These are phyloP conservation scores for Nemurella pictetii DNA, from an alignment of 2,888 invertebrate genomes.

Conservation along the genomic window DNA sequence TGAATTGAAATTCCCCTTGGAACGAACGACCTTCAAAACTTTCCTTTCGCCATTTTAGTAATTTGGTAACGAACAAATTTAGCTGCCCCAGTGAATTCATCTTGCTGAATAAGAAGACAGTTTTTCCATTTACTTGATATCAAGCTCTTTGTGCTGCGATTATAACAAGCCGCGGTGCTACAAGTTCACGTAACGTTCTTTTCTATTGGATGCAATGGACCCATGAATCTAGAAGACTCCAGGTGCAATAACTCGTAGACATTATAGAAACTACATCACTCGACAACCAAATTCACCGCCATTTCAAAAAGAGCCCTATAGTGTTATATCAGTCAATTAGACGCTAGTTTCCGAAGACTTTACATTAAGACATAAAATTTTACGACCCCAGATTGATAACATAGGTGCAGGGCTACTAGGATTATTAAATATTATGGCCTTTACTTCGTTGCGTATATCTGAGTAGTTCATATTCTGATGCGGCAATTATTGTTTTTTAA, in stretches of 20 bases:
- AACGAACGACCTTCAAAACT: too few relatives aligned
- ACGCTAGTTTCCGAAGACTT: neutral
- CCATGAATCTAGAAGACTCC: neutral
- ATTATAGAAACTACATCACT: neutral
- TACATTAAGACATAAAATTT: conserved; percentile 15
- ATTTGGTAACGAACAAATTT: neutral
- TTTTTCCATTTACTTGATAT: neutral
- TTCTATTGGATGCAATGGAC: neutral
- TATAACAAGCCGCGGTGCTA: neutral
- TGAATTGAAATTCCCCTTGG: too few relatives aligned
- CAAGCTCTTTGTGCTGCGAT: neutral
- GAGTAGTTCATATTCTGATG: neutral
- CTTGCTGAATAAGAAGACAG: neutral
- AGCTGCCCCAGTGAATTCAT: neutral
- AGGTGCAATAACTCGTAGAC: neutral
- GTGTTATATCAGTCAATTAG: neutral
- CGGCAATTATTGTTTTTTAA: neutral
- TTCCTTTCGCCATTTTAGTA: too few relatives aligned
- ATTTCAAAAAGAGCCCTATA: neutral
- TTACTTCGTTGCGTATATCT: neutral
- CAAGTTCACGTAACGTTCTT: neutral
- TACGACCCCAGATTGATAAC: neutral
- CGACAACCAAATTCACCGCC: neutral
- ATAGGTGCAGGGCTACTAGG: neutral
- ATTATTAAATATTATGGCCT: neutral